Conservation (phyloP, 2,797 vertebrate genomes). For the Ctenopoma multispine region DNA sequence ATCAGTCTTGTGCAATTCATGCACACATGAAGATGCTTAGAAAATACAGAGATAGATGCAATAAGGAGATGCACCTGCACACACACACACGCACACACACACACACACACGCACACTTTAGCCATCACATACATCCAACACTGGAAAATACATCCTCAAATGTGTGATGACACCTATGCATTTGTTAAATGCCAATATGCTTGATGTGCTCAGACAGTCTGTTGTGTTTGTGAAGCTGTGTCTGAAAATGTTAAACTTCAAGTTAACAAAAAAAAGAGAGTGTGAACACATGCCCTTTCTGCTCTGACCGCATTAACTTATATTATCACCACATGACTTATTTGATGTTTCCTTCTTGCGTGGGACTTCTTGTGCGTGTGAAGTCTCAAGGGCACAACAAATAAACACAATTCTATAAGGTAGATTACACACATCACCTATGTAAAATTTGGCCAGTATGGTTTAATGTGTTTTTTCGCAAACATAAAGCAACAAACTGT, state of each 20-base stretch:
- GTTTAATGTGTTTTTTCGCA: background rate
- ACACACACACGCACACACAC: background rate
- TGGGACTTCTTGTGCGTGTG: slow-evolving; percentile 5
- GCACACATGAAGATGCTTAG: background rate
- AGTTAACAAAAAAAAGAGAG: slow-evolving; percentile 2
- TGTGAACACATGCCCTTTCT: slow-evolving; percentile 4
- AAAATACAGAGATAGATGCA: slow-evolving; percentile 1
- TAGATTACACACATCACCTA: background rate
- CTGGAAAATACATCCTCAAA: slow-evolving; percentile 35
- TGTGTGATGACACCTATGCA: slow-evolving; percentile 46
- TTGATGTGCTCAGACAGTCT: slow-evolving; percentile 42
- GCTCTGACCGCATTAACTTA: slow-evolving; percentile 11
- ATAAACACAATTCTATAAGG: slow-evolving; percentile 2
- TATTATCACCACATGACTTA: slow-evolving; percentile 25
- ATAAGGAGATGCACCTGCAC: background rate
- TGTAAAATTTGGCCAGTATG: background rate
- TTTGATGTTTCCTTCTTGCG: slow-evolving; percentile 14
- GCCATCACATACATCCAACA: slow-evolving; percentile 4
- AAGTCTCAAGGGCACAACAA: slow-evolving; percentile 23
- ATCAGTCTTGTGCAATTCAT: slow-evolving; percentile 6
- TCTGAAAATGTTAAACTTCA: slow-evolving; percentile 32
- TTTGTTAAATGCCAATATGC: slow-evolving; percentile 37
- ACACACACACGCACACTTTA: slow-evolving; percentile 3
- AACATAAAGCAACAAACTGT: background rate
- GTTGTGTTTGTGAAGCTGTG: slow-evolving; percentile 24